phyloP scores from a whole-genome alignment of 2,797 vertebrate genomes.

The Toxotes lorentzi region DNA sequence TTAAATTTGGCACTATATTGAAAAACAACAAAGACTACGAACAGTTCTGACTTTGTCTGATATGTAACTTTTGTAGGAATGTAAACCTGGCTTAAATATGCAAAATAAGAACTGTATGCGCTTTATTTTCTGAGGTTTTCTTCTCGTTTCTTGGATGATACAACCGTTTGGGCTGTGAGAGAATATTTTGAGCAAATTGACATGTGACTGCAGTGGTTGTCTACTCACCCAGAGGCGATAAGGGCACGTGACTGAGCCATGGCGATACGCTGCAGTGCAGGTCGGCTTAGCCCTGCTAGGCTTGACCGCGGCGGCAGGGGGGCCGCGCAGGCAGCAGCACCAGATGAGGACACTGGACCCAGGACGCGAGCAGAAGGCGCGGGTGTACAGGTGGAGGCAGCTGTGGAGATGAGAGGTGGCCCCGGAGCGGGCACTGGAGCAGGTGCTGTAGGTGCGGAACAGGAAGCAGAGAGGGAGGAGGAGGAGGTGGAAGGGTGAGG shows the following conservation, averaged over 20 bases:
- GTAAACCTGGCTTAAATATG: neutral
- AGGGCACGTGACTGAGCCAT: constrained; percentile 96
- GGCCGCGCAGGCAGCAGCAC: constrained; percentile 80
- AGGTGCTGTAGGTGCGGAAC: constrained; percentile 42
- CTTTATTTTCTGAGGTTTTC: neutral
- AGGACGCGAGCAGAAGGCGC: constrained; percentile 83
- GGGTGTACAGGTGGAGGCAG: constrained; percentile 84
- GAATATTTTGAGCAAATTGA: neutral
- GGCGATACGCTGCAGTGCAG: constrained; percentile 92
- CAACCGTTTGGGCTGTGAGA: neutral
- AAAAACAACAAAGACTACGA: neutral
- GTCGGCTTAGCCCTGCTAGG: constrained; percentile 90
- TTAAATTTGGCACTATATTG: neutral
- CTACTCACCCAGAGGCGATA: constrained; percentile 95
- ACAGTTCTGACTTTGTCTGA: too few species aligned
- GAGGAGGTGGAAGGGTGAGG: constrained; percentile 62
- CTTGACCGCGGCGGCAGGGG: constrained; percentile 85
- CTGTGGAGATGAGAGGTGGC: constrained; percentile 81
- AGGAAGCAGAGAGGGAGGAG: constrained; percentile 55
- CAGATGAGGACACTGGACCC: constrained; percentile 77
- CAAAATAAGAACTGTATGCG: neutral
- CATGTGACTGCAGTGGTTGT: neutral
- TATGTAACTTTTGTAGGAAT: neutral
- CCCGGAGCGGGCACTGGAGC: constrained; percentile 66
- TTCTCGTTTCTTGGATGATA: neutral